Evolutionary conservation across 1,140 invertebrate species (phyloP).

Genomic region (Sycophaga agraensis): DNA sequence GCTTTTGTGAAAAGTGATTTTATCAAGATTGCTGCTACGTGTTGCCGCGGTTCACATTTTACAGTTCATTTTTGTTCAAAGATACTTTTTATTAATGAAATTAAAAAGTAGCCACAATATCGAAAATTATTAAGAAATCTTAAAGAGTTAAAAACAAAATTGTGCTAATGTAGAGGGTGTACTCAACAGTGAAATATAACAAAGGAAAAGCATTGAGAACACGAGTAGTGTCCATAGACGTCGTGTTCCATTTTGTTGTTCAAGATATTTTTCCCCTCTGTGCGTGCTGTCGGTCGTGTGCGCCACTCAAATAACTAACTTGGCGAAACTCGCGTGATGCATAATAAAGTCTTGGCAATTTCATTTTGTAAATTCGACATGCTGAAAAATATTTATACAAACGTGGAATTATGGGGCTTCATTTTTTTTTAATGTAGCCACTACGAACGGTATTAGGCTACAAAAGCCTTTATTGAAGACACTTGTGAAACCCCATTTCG

Average conservation of each 20-base stretch:
- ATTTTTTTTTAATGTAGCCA: slow-evolving; percentile 12
- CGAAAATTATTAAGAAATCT: too few relatives aligned
- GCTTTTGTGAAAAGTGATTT: too few relatives aligned
- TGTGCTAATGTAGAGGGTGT: neutral
- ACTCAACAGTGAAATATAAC: slow-evolving; percentile 9
- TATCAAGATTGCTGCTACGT: too few relatives aligned
- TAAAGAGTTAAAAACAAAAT: slow-evolving; percentile 4
- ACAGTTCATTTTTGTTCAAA: neutral
- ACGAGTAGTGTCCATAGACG: slow-evolving; percentile 3
- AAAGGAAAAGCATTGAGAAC: neutral
- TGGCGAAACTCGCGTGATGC: neutral
- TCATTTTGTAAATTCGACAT: slow-evolving; percentile 16
- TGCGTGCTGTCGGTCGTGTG: slow-evolving; percentile 11
- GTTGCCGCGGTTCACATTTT: slow-evolving; percentile 6
- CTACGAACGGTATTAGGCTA: slow-evolving; percentile 4
- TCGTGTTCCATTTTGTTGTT: slow-evolving; percentile 18
- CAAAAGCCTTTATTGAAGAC: slow-evolving; percentile 22
- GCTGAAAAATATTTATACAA: slow-evolving; percentile 22
- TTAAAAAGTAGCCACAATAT: too few relatives aligned
- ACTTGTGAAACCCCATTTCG: slow-evolving; percentile 21
- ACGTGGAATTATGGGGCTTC: slow-evolving; percentile 7
- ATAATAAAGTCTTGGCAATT: slow-evolving; percentile 15
- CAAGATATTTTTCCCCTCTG: slow-evolving; percentile 21
- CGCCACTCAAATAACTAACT: slow-evolving; percentile 3
- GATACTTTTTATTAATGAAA: too few relatives aligned